Conservation (phyloP, 1,140 invertebrate species). For the Fopius arisanus region DNA sequence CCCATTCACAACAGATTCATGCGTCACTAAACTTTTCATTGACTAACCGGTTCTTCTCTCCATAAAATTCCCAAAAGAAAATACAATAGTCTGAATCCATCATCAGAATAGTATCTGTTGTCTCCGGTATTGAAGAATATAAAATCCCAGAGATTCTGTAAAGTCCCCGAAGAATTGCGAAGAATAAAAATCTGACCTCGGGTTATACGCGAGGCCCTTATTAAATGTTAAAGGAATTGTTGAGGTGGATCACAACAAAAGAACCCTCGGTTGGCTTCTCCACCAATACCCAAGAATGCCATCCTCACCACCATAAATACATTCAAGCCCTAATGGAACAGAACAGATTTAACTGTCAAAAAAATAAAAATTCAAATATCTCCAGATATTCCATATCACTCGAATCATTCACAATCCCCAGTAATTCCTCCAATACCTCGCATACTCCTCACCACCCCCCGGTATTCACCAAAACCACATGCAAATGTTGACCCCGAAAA, state of each 20-base stretch:
- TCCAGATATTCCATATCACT: background rate
- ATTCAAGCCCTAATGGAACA: background rate
- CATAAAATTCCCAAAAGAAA: too few relatives aligned
- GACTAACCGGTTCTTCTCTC: too few relatives aligned
- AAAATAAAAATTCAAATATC: background rate
- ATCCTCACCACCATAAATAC: background rate
- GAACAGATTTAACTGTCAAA: background rate
- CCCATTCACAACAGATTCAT: too few relatives aligned
- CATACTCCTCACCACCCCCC: background rate
- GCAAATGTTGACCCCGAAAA: background rate
- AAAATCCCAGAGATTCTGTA: background rate
- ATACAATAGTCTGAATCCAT: too few relatives aligned
- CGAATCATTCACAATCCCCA: background rate
- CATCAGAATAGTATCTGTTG: too few relatives aligned
- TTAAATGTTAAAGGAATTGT: background rate
- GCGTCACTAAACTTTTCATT: too few relatives aligned
- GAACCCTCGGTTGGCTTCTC: background rate
- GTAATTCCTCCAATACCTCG: background rate
- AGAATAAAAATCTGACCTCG: background rate
- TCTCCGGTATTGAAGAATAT: background rate
- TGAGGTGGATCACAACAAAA: background rate
- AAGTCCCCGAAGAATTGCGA: background rate
- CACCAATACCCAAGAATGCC: background rate
- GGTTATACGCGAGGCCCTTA: background rate
- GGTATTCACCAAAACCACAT: background rate